Conservation (phyloP, 2,888 invertebrate genomes). For the Philhelius pedissequus region DNA sequence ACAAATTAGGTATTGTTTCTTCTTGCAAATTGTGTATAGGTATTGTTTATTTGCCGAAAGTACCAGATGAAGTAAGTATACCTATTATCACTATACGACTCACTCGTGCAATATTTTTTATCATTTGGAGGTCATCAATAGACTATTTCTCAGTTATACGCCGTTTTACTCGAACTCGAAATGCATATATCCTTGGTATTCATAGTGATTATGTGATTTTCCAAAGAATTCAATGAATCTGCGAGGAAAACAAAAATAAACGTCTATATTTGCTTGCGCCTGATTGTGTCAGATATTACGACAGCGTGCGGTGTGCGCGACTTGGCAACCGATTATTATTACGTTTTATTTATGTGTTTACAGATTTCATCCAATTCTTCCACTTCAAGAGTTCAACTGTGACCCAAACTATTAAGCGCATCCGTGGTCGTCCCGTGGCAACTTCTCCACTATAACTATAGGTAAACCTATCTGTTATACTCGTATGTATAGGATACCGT, state of each 20-base stretch:
- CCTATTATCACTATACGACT: no score
- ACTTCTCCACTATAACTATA: neutral
- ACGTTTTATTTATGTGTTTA: conserved; percentile 60
- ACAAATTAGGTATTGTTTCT: neutral
- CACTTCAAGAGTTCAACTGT: conserved; percentile 52
- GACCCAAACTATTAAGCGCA: conserved; percentile 61
- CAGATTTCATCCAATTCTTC: conserved; percentile 62
- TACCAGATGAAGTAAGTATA: neutral
- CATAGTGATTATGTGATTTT: neutral
- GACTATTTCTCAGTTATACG: conserved; percentile 7
- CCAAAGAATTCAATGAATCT: conserved; percentile 9
- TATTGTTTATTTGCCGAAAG: neutral
- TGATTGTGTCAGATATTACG: conserved; percentile 55
- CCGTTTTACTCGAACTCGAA: neutral
- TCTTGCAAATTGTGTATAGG: neutral
- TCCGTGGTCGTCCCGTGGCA: conserved; percentile 26
- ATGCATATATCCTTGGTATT: neutral
- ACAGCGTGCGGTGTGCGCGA: conserved; percentile 32
- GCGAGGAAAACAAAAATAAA: neutral
- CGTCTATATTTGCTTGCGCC: neutral
- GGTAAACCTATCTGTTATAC: neutral
- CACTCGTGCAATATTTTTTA: neutral
- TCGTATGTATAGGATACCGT: neutral
- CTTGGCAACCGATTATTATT: conserved; percentile 55
- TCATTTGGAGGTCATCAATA: neutral